These are phyloP conservation scores for Coelinius sp. DNA, from an alignment of 2,888 invertebrate species.

Conservation along the genomic window DNA sequence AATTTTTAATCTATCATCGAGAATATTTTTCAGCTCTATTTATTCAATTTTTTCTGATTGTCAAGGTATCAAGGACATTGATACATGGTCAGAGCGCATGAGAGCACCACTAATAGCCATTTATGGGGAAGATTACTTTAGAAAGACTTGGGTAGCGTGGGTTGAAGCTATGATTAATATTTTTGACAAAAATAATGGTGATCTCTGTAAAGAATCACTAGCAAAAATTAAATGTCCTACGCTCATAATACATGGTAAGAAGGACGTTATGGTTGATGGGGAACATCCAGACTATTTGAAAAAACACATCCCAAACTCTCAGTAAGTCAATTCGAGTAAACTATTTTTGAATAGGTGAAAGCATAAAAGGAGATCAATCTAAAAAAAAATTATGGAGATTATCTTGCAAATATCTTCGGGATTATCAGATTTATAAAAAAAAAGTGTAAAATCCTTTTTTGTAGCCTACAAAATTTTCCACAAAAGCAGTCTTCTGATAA, in stretches of 20 bases:
- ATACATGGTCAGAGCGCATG: constrained; percentile 86
- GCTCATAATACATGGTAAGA: constrained; percentile 86
- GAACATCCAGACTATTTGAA: constrained; percentile 83
- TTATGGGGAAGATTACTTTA: constrained; percentile 82
- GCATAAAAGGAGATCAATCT: no score
- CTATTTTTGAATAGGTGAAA: no score
- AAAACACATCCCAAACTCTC: constrained; percentile 77
- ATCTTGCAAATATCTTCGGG: no score
- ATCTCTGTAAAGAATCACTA: constrained; percentile 80
- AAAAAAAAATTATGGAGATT: no score
- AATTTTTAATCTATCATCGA: background rate
- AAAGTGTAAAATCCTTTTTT: no score
- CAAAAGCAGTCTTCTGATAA: no score
- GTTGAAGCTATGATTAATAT: constrained; percentile 76
- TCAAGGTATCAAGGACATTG: constrained; percentile 79
- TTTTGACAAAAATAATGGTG: constrained; percentile 76
- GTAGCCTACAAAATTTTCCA: no score
- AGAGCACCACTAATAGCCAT: constrained; percentile 79
- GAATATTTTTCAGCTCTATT: background rate
- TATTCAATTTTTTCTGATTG: constrained; percentile 20
- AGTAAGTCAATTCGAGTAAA: constrained; percentile 75
- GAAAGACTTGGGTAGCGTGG: constrained; percentile 82
- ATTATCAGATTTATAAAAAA: no score
- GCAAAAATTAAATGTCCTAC: constrained; percentile 81
- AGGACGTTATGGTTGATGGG: constrained; percentile 83